Conservation (phyloP, 2,888 invertebrate genomes). For the Pollenia labialis region DNA sequence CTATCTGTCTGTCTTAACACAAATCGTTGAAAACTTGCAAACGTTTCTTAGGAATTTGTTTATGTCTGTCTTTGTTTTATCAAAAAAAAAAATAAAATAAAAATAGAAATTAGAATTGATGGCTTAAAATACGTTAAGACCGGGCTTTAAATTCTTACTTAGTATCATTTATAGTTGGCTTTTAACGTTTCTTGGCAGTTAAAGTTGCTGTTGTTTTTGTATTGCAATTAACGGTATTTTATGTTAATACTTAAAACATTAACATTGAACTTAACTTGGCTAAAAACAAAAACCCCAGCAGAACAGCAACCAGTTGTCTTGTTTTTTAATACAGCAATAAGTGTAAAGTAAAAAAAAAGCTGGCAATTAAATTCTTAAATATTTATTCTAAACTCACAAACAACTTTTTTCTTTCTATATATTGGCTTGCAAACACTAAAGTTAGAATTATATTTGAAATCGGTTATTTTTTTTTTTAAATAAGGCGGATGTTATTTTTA, state of each 20-base stretch:
- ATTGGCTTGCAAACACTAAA: slow-evolving; percentile 24
- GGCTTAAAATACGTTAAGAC: slow-evolving; percentile 11
- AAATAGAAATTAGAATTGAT: slow-evolving; percentile 17
- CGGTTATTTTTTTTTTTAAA: not conserved
- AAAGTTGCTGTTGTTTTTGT: slow-evolving; percentile 13
- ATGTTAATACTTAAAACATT: slow-evolving; percentile 82
- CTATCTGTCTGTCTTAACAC: no score
- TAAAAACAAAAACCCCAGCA: slow-evolving; percentile 38
- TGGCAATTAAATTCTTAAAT: slow-evolving; percentile 61
- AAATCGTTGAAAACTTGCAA: no score
- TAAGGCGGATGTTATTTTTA: slow-evolving; percentile 68
- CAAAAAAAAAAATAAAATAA: no score
- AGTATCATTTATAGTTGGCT: not conserved
- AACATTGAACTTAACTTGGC: slow-evolving; percentile 82
- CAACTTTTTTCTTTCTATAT: slow-evolving; percentile 20
- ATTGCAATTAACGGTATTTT: slow-evolving; percentile 82
- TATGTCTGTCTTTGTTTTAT: no score
- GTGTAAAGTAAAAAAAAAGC: slow-evolving; percentile 5
- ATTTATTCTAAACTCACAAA: slow-evolving; percentile 41
- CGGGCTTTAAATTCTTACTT: not conserved
- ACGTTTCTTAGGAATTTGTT: no score
- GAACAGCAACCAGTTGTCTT: slow-evolving; percentile 50
- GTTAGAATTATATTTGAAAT: not conserved
- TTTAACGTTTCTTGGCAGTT: slow-evolving; percentile 45
- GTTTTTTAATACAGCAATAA: slow-evolving; percentile 20